These are phyloP conservation scores for Clarias fuscus DNA, from an alignment of 2,797 vertebrate genomes.

Conservation along the genomic window DNA sequence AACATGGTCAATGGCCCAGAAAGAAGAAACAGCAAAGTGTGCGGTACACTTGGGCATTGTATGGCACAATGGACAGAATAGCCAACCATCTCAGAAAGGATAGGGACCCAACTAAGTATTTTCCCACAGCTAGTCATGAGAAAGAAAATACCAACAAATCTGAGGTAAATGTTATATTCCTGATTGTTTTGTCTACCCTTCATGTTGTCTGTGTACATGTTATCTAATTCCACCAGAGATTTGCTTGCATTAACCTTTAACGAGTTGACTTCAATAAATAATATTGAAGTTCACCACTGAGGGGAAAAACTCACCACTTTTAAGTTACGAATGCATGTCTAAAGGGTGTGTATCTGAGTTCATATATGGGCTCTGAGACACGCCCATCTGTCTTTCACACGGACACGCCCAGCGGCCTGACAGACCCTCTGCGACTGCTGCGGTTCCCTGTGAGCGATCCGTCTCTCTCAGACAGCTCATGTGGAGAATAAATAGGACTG, in stretches of 20 bases:
- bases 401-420: slow-evolving; percentile 1
- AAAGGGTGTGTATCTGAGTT: neutral
- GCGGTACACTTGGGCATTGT: too few species aligned
- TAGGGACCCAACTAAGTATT: too few species aligned
- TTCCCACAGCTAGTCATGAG: too few species aligned
- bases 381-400: neutral
- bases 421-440: neutral
- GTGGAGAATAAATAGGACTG: slow-evolving; percentile 66
- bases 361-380: neutral
- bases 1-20: too few species aligned
- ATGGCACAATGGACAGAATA: too few species aligned
- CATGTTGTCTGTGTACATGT: too few species aligned
- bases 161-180: neutral
- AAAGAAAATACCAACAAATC: neutral
- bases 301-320: neutral
- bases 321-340: neutral
- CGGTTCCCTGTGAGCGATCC: slow-evolving; percentile 11
- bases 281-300: neutral
- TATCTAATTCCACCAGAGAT: neutral
- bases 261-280: too few species aligned
- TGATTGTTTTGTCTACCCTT: neutral
- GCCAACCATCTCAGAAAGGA: too few species aligned
- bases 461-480: slow-evolving; percentile 60
- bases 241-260: neutral
- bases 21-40: too few species aligned